phyloP scores from a whole-genome alignment of 2,113 vertebrate species.

The Paramisgurnus dabryanus region DNA sequence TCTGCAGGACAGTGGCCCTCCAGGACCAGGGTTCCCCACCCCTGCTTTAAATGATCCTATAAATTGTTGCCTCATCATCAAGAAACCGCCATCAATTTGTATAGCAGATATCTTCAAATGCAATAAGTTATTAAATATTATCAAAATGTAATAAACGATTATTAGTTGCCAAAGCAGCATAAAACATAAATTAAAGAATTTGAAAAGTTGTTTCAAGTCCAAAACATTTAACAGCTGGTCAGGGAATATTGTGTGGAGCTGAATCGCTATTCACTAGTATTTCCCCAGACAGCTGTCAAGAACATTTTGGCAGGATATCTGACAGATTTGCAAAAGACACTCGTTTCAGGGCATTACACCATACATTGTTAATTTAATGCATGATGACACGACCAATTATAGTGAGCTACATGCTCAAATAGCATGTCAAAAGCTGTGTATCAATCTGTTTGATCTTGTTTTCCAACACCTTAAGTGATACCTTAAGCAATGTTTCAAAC shows the following conservation, averaged over 20 bases:
- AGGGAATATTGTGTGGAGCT: slow-evolving; percentile 59
- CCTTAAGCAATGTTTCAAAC: slow-evolving; percentile 76
- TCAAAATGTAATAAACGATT: neutral
- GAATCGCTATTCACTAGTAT: slow-evolving; percentile 63
- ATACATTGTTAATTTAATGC: slow-evolving; percentile 92
- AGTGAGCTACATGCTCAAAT: slow-evolving; percentile 88
- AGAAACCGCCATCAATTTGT: neutral
- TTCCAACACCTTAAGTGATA: slow-evolving; percentile 85
- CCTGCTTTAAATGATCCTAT: no score
- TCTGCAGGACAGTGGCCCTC: no score
- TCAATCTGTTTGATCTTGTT: slow-evolving; percentile 85
- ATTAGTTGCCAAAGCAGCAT: neutral
- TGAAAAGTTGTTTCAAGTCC: slow-evolving; percentile 21
- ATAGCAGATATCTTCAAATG: neutral
- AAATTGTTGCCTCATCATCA: neutral
- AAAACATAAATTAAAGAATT: neutral
- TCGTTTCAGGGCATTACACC: slow-evolving; percentile 85
- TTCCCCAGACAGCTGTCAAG: slow-evolving; percentile 78
- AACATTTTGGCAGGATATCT: slow-evolving; percentile 82
- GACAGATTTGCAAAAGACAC: slow-evolving; percentile 90
- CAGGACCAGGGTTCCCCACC: no score
- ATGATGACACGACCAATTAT: slow-evolving; percentile 92
- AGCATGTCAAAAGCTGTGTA: slow-evolving; percentile 93
- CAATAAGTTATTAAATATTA: neutral
- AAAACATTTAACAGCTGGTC: slow-evolving; percentile 55